phyloP scores from a whole-genome alignment of 2,113 vertebrate species.

The Phalacrocorax aristotelis region DNA sequence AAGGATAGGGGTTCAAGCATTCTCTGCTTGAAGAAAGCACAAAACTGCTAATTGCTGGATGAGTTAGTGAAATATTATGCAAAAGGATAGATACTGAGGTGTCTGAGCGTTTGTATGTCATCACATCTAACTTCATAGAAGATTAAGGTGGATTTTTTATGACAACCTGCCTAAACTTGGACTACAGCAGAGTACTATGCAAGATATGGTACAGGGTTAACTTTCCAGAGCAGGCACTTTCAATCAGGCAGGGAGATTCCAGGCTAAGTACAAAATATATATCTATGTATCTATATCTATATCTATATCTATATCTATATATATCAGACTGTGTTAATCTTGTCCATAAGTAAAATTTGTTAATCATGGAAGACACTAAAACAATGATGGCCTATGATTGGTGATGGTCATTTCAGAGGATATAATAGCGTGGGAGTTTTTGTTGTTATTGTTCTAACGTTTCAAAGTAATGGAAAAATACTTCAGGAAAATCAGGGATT shows the following conservation, averaged over 20 bases:
- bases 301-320: neutral
- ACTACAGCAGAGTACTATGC: neutral
- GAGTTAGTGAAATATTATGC: neutral
- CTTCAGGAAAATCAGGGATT: neutral
- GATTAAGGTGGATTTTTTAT: neutral
- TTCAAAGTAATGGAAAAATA: neutral
- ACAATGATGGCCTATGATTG: neutral
- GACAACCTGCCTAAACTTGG: neutral
- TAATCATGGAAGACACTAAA: neutral
- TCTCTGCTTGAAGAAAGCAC: neutral
- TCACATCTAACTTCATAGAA: neutral
- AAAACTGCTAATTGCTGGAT: neutral
- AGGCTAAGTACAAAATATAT: neutral
- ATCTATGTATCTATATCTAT: too few relatives aligned
- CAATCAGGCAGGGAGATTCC: neutral
- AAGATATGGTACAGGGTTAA: neutral
- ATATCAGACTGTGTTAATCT: neutral
- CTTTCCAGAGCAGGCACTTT: neutral
- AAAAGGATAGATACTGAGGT: neutral
- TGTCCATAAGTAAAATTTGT: neutral
- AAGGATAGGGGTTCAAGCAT: neutral
- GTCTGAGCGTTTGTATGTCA: neutral
- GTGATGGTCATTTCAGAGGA: neutral
- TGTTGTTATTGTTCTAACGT: neutral
- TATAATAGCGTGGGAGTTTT: neutral